These are phyloP conservation scores for Poecile montanus DNA, from an alignment of 2,797 vertebrate species.

Conservation along the genomic window DNA sequence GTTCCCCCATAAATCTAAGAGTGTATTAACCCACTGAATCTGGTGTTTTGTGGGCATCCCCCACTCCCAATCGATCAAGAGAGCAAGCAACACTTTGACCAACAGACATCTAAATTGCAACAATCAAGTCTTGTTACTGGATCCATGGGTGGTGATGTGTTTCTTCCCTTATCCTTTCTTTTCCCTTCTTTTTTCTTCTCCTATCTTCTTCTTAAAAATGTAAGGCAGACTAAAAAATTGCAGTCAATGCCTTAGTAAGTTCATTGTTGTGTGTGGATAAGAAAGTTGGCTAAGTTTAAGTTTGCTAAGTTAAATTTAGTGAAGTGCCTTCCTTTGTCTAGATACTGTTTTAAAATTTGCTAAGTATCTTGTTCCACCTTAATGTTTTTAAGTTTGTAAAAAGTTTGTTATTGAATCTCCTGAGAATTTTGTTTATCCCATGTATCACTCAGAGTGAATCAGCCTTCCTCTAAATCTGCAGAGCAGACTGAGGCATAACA, in stretches of 20 bases:
- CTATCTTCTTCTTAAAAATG: not conserved
- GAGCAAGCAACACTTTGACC: not conserved
- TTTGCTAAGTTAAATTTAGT: not conserved
- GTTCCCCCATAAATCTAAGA: not conserved
- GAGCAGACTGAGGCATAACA: not conserved
- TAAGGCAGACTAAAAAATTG: not conserved
- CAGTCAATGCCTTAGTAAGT: not conserved
- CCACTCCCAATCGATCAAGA: rapidly evolving
- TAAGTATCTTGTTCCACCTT: not conserved
- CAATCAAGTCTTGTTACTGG: not conserved
- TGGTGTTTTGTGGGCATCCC: not conserved
- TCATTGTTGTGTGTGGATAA: not conserved
- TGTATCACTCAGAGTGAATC: not conserved
- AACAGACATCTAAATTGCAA: not conserved
- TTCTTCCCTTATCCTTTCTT: not conserved
- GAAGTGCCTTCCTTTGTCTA: not conserved
- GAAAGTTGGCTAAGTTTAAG: not conserved
- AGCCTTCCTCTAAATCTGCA: not conserved
- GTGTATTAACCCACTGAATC: not conserved
- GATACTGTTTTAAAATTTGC: not conserved
- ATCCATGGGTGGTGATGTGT: not conserved
- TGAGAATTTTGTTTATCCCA: not conserved
- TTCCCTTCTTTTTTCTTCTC: not conserved
- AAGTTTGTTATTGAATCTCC: not conserved
- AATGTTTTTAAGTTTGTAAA: not conserved